Percentiles rank a stretch among this genome's conserved stretches.
These are phyloP conservation scores for Uromys caudimaculatus DNA, from an alignment of 2,797 vertebrate genomes.

Conservation along the genomic window DNA sequence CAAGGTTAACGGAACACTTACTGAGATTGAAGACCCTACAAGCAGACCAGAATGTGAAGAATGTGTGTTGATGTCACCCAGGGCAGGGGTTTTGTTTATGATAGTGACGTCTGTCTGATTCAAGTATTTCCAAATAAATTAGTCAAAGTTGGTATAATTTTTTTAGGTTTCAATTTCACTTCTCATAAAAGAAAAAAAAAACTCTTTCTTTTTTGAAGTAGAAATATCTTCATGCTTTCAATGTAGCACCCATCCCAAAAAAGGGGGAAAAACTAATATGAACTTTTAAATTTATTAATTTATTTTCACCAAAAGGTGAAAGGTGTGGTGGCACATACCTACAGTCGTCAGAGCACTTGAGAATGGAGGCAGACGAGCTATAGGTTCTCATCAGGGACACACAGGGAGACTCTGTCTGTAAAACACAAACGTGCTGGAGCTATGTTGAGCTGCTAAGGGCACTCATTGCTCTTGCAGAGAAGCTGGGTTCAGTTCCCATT, in stretches of 20 bases:
- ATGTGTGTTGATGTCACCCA: not conserved
- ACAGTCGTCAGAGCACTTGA: not conserved
- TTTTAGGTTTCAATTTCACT: conserved; percentile 62
- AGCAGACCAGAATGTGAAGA: not conserved
- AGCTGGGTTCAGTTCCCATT: not conserved
- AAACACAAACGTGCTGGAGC: not conserved
- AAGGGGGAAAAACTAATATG: not conserved
- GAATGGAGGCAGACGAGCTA: not conserved
- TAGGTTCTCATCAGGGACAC: not conserved
- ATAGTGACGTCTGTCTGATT: not conserved
- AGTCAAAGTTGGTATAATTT: conserved; percentile 31
- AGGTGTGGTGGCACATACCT: not conserved
- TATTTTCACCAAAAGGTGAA: not conserved
- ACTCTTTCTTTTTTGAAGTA: conserved; percentile 22
- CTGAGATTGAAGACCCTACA: not conserved
- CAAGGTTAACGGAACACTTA: conserved; percentile 33
- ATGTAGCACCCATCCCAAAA: not conserved
- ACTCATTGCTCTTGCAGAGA: not conserved
- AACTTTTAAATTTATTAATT: not conserved
- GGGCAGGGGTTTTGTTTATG: not conserved
- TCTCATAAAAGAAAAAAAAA: conserved; percentile 30
- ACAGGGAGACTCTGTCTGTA: not conserved
- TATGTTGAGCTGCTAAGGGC: no score
- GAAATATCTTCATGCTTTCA: not conserved
- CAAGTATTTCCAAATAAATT: conserved; percentile 37